Evolutionary conservation across 2,797 vertebrate genomes (phyloP), one percentile per base, ranked within the genome.

Genomic region (Gymnothorax javanicus): DNA sequence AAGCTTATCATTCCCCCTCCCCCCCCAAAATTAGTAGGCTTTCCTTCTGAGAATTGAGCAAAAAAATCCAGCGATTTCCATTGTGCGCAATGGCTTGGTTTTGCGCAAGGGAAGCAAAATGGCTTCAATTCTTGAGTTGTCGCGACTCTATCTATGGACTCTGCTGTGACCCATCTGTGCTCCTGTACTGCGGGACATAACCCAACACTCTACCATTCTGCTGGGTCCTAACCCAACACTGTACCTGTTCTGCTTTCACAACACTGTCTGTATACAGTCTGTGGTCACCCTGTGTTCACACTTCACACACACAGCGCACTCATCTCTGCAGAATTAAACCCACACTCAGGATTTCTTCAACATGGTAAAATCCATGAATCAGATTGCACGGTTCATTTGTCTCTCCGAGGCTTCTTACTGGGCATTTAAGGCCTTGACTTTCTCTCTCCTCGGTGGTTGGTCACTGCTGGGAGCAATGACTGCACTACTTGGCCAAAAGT

Each of bases 181-280:
- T 43, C 33, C 33, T 43, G 33, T 43, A 43, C 33, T 43, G 33
- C 33, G 33, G 33, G 33, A 4, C 71, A 13, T 75, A 75, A 75
- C 71, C 25, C 71, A 33, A 75, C 71, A 79, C 2, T n/a, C 9
- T n/a, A 15, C 79, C 12, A 58, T n/a, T 8, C 56, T 4, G 20
- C 52, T 57, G 52, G 56, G 52, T 27, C 23, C 8, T 56, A 82
- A 27, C 27, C 33, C n/a, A 58, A 27, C 56, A 15, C 86, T 83
- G 89, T 87, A 62, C 89, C 89, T 89, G 88, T 91, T 91, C 91
- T 84, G 92, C 91, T 91, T 82, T 89, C 50, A 88, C 85, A 88
- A 89, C 88, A 13, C 57, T 20, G 11, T 2, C 27, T 27, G 25
- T n/a, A 25, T 12, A 27, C 69, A 33, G 25, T 73, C 58, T 7